phyloP scores from a whole-genome alignment of 2,797 vertebrate species.

The Emys orbicularis region DNA sequence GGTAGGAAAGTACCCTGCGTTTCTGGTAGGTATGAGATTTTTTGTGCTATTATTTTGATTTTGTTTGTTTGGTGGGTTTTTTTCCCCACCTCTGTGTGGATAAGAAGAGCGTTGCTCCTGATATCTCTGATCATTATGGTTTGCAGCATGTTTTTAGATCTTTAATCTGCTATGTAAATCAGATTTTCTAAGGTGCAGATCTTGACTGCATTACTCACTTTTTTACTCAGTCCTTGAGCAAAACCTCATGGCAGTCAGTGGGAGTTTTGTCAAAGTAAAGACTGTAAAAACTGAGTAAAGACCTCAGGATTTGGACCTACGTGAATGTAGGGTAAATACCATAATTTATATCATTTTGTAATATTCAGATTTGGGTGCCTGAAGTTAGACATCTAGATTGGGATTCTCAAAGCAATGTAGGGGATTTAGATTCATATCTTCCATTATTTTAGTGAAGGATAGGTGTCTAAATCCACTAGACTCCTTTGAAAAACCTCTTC shows the following conservation, averaged over 20 bases:
- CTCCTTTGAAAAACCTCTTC: background rate
- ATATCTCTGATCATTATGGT: background rate
- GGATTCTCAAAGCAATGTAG: accelerated
- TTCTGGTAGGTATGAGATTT: background rate
- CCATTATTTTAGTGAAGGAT: accelerated
- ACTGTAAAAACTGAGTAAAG: background rate
- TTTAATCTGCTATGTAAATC: background rate
- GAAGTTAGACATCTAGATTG: accelerated
- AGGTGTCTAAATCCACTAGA: accelerated
- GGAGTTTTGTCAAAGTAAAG: background rate
- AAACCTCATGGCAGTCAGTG: background rate
- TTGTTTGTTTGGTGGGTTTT: too few species aligned
- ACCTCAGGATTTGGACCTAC: accelerated
- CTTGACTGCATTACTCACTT: background rate
- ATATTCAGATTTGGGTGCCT: accelerated
- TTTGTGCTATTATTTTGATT: background rate
- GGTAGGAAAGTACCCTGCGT: background rate
- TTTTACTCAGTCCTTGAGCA: background rate
- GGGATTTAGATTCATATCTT: accelerated
- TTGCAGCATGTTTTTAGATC: background rate
- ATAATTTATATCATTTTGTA: accelerated
- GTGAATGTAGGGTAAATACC: accelerated
- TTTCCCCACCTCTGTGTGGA: background rate
- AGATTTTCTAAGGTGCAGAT: background rate
- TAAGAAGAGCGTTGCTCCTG: background rate